These are phyloP conservation scores for Donacobius atricapilla DNA, from an alignment of 2,113 vertebrate species.

Conservation along the genomic window DNA sequence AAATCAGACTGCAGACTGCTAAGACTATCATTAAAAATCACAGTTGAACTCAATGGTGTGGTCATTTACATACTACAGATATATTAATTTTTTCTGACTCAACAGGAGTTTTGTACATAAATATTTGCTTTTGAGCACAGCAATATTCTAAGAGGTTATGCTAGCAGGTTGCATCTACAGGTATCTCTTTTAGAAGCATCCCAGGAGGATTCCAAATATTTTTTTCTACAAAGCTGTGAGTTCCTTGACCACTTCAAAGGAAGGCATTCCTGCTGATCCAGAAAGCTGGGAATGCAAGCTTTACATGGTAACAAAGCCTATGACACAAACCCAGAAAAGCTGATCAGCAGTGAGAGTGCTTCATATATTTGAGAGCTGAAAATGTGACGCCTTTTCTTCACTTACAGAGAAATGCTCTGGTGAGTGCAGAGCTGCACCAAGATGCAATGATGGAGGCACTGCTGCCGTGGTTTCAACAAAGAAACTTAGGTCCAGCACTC, in stretches of 20 bases:
- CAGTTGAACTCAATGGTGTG: not conserved
- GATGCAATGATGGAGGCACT: not conserved
- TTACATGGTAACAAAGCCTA: not conserved
- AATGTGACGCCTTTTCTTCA: not conserved
- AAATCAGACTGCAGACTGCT: not conserved
- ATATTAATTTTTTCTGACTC: not conserved
- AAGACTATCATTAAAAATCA: not conserved
- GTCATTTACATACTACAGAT: not conserved
- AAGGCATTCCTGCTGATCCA: not conserved
- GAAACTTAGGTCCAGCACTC: not conserved
- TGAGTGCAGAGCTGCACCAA: not conserved
- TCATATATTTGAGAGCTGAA: not conserved
- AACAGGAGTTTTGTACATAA: not conserved
- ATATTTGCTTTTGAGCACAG: not conserved
- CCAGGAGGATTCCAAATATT: not conserved
- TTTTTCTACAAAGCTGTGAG: not conserved
- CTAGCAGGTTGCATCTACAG: not conserved
- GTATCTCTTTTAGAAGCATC: not conserved
- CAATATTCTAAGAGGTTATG: not conserved
- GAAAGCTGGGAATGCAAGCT: not conserved
- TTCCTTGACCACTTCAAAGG: not conserved
- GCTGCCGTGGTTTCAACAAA: not conserved
- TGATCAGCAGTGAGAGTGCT: not conserved
- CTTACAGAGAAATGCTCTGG: not conserved
- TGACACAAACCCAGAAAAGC: not conserved